Base-by-base conservation (phyloP, 1,140 invertebrate genomes). In the Trichoplusia ni region DNA sequence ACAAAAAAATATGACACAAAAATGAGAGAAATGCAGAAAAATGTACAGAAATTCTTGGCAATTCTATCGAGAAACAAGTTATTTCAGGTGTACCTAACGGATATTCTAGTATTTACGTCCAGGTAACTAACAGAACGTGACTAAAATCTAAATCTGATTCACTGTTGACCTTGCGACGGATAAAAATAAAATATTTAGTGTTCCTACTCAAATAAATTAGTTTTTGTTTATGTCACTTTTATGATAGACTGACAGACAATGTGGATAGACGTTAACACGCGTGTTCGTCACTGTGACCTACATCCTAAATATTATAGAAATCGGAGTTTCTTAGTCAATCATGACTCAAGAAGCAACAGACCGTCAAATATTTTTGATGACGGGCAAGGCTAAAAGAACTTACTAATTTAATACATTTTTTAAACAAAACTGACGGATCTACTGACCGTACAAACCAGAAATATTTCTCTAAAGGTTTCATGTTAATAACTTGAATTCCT, bases 181-280 rank as follows among this genome's bases (percentile, higher is more conserved):
- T 54, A 38, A 35, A 54, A 38, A 54, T 38, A 54, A 54, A 37
- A 35, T 11, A 31, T 11, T 13, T 38, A 54, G 35, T 38, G 51
- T 54, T 51, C 13, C 16, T 54, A 35, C 51, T 54, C 35, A 35
- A 54, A 54, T 18, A 38, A 37, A 51, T 51, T 38, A 37, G 11
- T 25, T 54, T 54, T 54, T 54, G 38, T 54, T 54, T 54, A 54
- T 54, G 35, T 54, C 51, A 54, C 21, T 54, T 54, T 35, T 54
- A 54, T 54, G 51, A 54, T 35, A 54, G 51, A 9, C n/a, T 54
- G 51, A 54, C 35, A 38, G 51, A 54, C 25, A 47, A 23, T 35
- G 47, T 33, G 33, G 19, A 35, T 9, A 33, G 47, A 51, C 47
- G 35, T 31, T 11, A 19, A 51, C 47, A 25, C 35, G 35, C 19